Evolutionary conservation across 1,140 invertebrate species (phyloP), one percentile per base, ranked within the genome.

Genomic region (Matsumurasca onukii): DNA sequence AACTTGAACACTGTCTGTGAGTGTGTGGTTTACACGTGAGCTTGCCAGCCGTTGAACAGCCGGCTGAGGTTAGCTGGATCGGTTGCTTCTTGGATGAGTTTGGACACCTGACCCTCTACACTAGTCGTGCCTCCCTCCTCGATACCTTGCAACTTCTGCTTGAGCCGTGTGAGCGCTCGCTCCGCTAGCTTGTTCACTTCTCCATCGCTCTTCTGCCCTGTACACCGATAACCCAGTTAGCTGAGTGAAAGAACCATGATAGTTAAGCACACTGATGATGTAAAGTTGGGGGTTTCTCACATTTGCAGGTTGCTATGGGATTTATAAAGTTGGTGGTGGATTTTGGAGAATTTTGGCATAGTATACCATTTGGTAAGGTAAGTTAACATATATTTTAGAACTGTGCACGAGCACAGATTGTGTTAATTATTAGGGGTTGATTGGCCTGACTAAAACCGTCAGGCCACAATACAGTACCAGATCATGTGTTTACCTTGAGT

Each of bases 41-140:
- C 88, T 80, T 97, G 93, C 95, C 95, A 98, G 15, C 95, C 95
- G 69, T 81, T 80, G 80, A 85, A 98, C 0, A 98, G 80, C 45
- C 85, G 80, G 68, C 86, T 88, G 0, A 97, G 82, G 82, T 95
- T 94, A 52, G 82, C 82, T 0, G 88, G 87, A 79, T 94, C 90
- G 25, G 86, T 86, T 13, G 95, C 94, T 78, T 90, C 85, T 77
- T 91, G 91, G 39, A 98, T 87, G 2, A 98, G 83, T 59, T 86
- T 81, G 74, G 91, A 90, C 1, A 97, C 93, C 78, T 97, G 94
- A 0, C 91, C 91, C 49, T 85, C 79, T 24, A 94, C 86, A 76
- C 83, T 88, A 0, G 84, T 80, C 1, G 79, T 71, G 80, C 79
- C 82, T 80, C 79, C 82, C 71, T 91, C 87, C 77, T 93, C 91